These are phyloP conservation scores for Hippolais icterina DNA, from an alignment of 2,113 vertebrate species.

Conservation along the genomic window DNA sequence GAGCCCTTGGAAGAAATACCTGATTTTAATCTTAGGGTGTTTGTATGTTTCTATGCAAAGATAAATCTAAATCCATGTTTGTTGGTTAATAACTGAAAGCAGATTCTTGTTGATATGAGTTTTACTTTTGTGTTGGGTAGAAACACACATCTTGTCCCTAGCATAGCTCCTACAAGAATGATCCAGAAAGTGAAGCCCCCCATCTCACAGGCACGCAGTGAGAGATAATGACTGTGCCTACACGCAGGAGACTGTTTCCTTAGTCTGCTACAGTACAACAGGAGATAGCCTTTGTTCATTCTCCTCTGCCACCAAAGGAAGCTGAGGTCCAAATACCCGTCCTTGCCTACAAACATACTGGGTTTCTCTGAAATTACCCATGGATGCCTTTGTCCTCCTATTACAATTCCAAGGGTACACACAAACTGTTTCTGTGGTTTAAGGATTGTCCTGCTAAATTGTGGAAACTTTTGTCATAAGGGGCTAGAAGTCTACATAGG, in stretches of 20 bases:
- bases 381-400: not conserved
- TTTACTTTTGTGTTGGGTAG: not conserved
- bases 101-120: not conserved
- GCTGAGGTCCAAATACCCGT: not conserved
- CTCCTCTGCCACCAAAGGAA: not conserved
- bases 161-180: not conserved
- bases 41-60: not conserved
- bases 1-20: not conserved
- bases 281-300: not conserved
- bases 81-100: not conserved
- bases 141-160: not conserved
- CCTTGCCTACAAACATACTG: not conserved
- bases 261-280: not conserved
- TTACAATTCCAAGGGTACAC: not conserved
- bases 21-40: not conserved
- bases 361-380: not conserved
- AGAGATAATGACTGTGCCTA: not conserved
- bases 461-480: not conserved
- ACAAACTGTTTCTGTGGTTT: not conserved
- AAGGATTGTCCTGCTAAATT: not conserved
- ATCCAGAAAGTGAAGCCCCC: not conserved
- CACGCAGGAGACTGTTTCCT: not conserved
- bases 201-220: rapidly evolving
- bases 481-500: not conserved
- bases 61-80: not conserved